Conservation (phyloP, 1,140 invertebrate genomes). For the Ips typographus region DNA sequence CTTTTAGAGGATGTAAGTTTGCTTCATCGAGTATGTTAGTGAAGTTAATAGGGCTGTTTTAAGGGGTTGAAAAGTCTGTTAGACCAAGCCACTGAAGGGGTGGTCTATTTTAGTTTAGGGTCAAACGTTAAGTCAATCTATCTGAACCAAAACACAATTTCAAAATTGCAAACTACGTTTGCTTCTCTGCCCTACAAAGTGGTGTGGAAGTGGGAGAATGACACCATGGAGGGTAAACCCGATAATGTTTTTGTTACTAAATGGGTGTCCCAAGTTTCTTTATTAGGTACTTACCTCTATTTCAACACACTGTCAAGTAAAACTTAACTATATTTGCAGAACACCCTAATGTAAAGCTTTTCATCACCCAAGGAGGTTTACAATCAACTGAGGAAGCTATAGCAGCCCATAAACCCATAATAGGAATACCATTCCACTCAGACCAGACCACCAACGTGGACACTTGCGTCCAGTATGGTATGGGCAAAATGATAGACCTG, state of each 20-base stretch:
- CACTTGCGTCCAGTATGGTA: slow-evolving; percentile 41
- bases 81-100: slow-evolving; percentile 53
- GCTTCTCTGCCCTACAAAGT: slow-evolving; percentile 55
- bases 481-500: slow-evolving; percentile 43
- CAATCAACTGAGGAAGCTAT: slow-evolving; percentile 56
- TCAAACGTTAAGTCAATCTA: slow-evolving; percentile 52
- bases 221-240: slow-evolving; percentile 45
- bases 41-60: slow-evolving; percentile 53
- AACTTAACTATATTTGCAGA: slow-evolving; percentile 37
- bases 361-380: slow-evolving; percentile 58
- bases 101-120: slow-evolving; percentile 58
- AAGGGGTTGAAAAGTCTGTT: slow-evolving; percentile 56
- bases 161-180: slow-evolving; percentile 54
- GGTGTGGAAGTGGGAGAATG: slow-evolving; percentile 59
- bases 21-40: not conserved
- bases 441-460: slow-evolving; percentile 49
- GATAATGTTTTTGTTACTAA: slow-evolving; percentile 55
- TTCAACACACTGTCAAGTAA: not conserved
- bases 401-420: slow-evolving; percentile 55
- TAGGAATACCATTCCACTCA: slow-evolving; percentile 52
- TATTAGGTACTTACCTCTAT: slow-evolving; percentile 50
- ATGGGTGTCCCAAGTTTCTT: slow-evolving; percentile 58
- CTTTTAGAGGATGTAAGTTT: slow-evolving; percentile 17
- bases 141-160: slow-evolving; percentile 47
- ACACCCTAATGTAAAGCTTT: slow-evolving; percentile 52